Evolutionary conservation across 2,797 vertebrate genomes (phyloP).

Genomic region (Furcifer pardalis): DNA sequence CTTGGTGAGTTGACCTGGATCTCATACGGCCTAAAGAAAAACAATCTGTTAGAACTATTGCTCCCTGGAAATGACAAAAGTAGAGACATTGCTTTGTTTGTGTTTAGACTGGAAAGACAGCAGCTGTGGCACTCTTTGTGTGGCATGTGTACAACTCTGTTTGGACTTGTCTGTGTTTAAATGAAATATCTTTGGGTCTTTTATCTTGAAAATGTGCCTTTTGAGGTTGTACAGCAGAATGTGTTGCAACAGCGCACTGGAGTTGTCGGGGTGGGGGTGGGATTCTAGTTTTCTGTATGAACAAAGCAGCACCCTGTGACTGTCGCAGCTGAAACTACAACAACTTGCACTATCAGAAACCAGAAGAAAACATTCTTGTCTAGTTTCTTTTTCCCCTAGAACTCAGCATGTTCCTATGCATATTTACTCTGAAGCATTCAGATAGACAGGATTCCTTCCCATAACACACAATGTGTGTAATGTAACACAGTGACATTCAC

Average conservation of each 20-base stretch:
- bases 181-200: slow-evolving; percentile 51
- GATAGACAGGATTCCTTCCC: no score
- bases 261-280: not conserved
- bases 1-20: not conserved
- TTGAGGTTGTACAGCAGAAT: slow-evolving; percentile 17
- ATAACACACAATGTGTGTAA: no score
- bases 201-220: slow-evolving; percentile 53
- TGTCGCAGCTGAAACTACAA: not conserved
- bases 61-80: not conserved
- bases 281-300: slow-evolving; percentile 33
- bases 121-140: slow-evolving; percentile 40
- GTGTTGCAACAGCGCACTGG: slow-evolving; percentile 16
- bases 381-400: not conserved
- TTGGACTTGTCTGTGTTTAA: slow-evolving; percentile 50
- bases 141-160: slow-evolving; percentile 37
- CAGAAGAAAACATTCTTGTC: not conserved
- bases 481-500: no score
- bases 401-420: not conserved
- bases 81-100: slow-evolving; percentile 50
- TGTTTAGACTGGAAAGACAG: slow-evolving; percentile 60
- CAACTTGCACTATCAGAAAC: not conserved
- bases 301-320: slow-evolving; percentile 8
- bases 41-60: slow-evolving; percentile 21
- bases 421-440: not conserved
- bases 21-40: slow-evolving; percentile 22